phyloP scores from a whole-genome alignment of 2,888 invertebrate genomes.

The Drosophila colorata region DNA sequence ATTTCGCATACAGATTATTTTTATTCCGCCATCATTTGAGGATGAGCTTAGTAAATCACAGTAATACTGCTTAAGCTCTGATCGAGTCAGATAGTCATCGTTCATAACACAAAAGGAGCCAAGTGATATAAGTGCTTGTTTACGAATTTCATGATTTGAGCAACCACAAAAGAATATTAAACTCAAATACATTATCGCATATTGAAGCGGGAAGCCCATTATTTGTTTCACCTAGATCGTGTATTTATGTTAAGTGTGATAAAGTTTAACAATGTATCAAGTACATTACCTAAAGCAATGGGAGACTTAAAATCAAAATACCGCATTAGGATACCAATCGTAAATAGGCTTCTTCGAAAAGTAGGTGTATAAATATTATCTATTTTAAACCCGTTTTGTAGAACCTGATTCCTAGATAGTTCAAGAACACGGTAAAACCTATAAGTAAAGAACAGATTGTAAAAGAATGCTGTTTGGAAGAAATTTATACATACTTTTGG shows the following conservation, averaged over 20 bases:
- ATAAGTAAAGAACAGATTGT: conserved; percentile 9
- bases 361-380: conserved; percentile 86
- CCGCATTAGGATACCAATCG: conserved; percentile 95
- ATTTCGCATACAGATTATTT: conserved; percentile 95
- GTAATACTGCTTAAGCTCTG: conserved; percentile 94
- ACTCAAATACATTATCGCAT: conserved; percentile 90
- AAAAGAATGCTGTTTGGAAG: not conserved
- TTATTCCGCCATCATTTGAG: conserved; percentile 90
- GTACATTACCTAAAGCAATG: conserved; percentile 82
- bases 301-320: conserved; percentile 92
- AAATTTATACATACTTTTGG: conserved; percentile 89
- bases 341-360: conserved; percentile 95
- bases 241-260: too few relatives aligned
- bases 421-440: conserved; percentile 83
- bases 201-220: conserved; percentile 82
- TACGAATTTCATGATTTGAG: conserved; percentile 93
- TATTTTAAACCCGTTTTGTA: conserved; percentile 82
- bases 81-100: conserved; percentile 96
- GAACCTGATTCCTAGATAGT: conserved; percentile 82
- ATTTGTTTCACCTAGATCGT: conserved; percentile 74
- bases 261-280: too few relatives aligned
- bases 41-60: conserved; percentile 87
- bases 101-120: conserved; percentile 97
- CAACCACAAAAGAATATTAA: conserved; percentile 94
- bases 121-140: conserved; percentile 93